Evolutionary conservation across 2,888 invertebrate genomes (phyloP).

Genomic region (Chloroclysta siterata): DNA sequence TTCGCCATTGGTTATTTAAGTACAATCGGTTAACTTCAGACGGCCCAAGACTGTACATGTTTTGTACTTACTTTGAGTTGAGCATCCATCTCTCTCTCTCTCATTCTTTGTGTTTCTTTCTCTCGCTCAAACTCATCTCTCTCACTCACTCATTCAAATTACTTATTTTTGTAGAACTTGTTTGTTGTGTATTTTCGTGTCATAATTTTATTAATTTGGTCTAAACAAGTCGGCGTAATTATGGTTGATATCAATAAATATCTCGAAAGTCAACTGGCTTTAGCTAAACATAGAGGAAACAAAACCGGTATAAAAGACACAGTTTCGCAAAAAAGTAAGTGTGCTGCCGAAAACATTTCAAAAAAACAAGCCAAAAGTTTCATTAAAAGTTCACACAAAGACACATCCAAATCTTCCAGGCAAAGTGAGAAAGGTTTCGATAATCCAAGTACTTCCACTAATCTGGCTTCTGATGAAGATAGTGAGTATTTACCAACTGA

Average conservation of each 20-base stretch:
- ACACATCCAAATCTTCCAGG: constrained; percentile 22
- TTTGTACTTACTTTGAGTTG: too few relatives aligned
- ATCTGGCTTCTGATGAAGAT: constrained; percentile 54
- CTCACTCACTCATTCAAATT: too few relatives aligned
- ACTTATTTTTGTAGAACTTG: background rate
- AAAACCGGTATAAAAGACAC: constrained; percentile 51
- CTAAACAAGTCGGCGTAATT: background rate
- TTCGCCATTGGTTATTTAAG: too few relatives aligned
- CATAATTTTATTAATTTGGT: too few relatives aligned
- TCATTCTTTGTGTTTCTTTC: too few relatives aligned
- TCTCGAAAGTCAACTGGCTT: constrained; percentile 70
- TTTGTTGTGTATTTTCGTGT: background rate
- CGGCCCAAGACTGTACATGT: background rate
- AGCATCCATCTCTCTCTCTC: too few relatives aligned
- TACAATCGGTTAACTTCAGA: too few relatives aligned
- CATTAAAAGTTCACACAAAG: constrained; percentile 44
- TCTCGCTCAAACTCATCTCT: too few relatives aligned
- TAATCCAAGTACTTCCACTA: constrained; percentile 44
- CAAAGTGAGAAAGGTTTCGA: constrained; percentile 29
- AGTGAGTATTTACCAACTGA: constrained; percentile 68
- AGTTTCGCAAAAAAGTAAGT: constrained; percentile 68
- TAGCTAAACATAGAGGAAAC: constrained; percentile 65
- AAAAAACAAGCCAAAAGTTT: constrained; percentile 67
- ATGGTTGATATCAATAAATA: constrained; percentile 79
- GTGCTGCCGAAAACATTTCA: constrained; percentile 66